Evolutionary conservation across 2,888 invertebrate genomes (phyloP), one percentile per base, ranked within the genome.

Genomic region (Phyllotreta cruciferae): DNA sequence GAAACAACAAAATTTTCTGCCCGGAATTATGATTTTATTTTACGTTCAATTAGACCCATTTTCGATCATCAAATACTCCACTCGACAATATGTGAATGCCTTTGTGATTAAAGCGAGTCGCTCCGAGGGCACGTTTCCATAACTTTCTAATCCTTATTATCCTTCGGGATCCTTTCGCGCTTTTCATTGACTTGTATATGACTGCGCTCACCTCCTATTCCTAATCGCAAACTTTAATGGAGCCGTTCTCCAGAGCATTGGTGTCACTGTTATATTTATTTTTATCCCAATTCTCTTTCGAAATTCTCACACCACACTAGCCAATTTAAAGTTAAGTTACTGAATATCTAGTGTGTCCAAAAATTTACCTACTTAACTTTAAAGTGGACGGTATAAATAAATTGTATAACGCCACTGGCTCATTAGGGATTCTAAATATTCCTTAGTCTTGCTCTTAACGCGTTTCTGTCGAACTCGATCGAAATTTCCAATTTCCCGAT

Each of bases 391-490:
- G 24, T 24, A 3, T 24, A 24, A 24, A 24, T 24, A 24, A 24
- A 24, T 24, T 4, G 1, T 24, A 14, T 44, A 1, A 11, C 44
- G 44, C 9, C 11, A 44, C 10, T 44, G 50, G 10, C 50, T 50
- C 10, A 35, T 50, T 50, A 50, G 34, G 35, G 34, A 50, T 50
- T 36, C 50, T 34, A 10, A 50, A 34, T 50, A 50, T 50, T 50
- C 50, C 50, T 44, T 44, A 50, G 35, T 24, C 50, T 50, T 50
- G 24, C 35, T 35, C 50, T 11, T 11, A 42, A 42, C 42, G 13
- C 13, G 42, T 42, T 42, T 42, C 42, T 42, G 42, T 9, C 50
- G 50, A 50, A 50, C 50, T 50, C 35, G n/a, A 50, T 50, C 50
- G 50, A 50, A 50, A 50, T 34, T 50, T 50, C 35, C 4, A 24